Base-by-base conservation (phyloP, 2,888 invertebrate genomes). In the Ophion obscuratus region DNA sequence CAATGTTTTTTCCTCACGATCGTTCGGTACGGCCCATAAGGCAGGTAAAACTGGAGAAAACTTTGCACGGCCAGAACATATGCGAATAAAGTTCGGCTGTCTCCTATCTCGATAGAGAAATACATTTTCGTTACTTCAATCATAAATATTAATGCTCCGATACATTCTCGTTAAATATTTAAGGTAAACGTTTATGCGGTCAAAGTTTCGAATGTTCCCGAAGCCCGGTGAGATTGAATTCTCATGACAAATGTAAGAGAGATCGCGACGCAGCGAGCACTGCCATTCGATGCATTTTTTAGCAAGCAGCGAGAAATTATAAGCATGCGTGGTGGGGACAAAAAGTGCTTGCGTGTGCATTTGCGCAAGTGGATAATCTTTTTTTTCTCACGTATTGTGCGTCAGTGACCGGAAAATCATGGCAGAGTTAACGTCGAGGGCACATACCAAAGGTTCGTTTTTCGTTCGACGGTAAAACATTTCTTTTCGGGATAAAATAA, bases 211-310 rank as follows among this genome's bases (percentile, higher is more conserved):
- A 62, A 53, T 14, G 20, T 62, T 57, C 27, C 24, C 17, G 47
- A 61, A 17, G 67, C 40, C n/a, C 9, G 40, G 20, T 24, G 17
- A 53, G 57, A 71, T 53, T 57, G 27, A 24, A 59, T 11, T 59
- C 59, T 70, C 66, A 77, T 71, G 24, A 77, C 24, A 66, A 57
- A 44, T 71, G 70, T 66, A 44, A 59, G 77, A 44, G 70, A 53
- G n/a, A n/a, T n/a, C n/a, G 66, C 59, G 40, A 4, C n/a, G 6
- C 17, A 3, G 27, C 14, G 24, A 40, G 36, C 7, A 36, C 11
- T 11, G 31, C 20, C 14, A 44, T 64, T 27, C 10, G 68, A 68
- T 78, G 83, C 71, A 84, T 84, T 20, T 71, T 84, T 80, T n/a
- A 80, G 9, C 66, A 20, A 47, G 17, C 24, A 59, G 47, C 31